These are phyloP conservation scores for Gadus chalcogrammus DNA, from an alignment of 2,113 vertebrate species.

Conservation along the genomic window DNA sequence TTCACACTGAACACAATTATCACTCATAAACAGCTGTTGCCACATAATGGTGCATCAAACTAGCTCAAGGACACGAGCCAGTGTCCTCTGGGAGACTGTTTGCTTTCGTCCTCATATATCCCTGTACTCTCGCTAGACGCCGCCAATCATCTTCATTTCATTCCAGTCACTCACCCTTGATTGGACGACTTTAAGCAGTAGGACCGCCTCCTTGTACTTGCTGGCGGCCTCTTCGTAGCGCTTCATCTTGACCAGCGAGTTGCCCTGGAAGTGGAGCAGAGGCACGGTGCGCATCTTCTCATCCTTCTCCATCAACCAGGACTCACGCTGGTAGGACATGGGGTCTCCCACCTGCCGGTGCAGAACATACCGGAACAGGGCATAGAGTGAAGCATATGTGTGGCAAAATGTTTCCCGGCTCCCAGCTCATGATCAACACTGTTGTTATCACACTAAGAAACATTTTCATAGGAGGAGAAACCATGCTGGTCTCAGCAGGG, in stretches of 20 bases:
- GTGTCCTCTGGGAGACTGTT: neutral
- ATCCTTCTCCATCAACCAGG: slow-evolving; percentile 87
- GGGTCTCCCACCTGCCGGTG: slow-evolving; percentile 79
- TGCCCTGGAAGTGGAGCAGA: slow-evolving; percentile 78
- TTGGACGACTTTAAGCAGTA: slow-evolving; percentile 83
- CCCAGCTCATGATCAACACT: too few species aligned
- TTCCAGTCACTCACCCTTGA: slow-evolving; percentile 79
- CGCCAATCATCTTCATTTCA: neutral
- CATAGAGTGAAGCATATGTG: neutral
- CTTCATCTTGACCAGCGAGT: slow-evolving; percentile 74
- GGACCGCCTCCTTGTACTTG: slow-evolving; percentile 84
- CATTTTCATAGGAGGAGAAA: too few species aligned
- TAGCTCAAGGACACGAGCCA: neutral
- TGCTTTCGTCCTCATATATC: neutral
- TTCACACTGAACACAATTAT: too few species aligned
- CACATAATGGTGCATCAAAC: too few species aligned
- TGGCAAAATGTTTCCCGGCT: too few species aligned
- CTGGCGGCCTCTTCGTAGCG: slow-evolving; percentile 72
- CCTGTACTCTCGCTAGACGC: neutral
- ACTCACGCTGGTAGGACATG: slow-evolving; percentile 80
- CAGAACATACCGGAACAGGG: neutral
- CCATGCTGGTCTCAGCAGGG: too few species aligned
- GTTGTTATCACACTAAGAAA: too few species aligned
- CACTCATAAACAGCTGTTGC: neutral
- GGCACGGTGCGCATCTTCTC: slow-evolving; percentile 82